These are phyloP conservation scores for Bos javanicus DNA, from an alignment of 2,113 vertebrate genomes.

Conservation along the genomic window DNA sequence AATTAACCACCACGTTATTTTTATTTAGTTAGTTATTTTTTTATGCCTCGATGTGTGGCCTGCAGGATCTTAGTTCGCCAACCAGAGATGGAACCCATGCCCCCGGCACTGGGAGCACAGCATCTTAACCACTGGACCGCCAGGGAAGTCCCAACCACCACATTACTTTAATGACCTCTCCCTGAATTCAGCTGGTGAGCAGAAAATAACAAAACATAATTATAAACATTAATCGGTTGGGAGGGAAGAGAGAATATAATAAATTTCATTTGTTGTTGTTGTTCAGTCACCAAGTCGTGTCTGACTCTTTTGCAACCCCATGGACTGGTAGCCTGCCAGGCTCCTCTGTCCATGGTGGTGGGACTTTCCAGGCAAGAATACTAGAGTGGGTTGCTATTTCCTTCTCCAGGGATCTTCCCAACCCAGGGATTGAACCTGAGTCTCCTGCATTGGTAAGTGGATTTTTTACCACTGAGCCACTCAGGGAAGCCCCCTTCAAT, in stretches of 20 bases:
- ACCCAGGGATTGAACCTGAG: neutral
- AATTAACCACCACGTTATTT: neutral
- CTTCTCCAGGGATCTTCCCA: neutral
- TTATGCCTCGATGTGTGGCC: neutral
- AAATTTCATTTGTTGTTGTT: neutral
- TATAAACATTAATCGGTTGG: neutral
- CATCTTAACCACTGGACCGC: neutral
- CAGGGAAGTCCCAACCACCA: neutral
- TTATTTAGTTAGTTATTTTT: neutral
- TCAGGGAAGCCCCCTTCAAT: neutral
- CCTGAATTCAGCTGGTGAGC: neutral
- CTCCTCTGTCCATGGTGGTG: neutral
- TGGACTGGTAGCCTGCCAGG: neutral
- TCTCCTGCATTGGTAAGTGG: neutral
- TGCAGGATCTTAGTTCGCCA: neutral
- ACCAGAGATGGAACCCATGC: neutral
- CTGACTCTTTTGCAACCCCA: accelerated
- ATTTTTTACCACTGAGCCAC: neutral
- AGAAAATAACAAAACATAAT: neutral
- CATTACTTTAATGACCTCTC: neutral
- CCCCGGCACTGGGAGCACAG: neutral
- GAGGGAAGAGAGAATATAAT: neutral
- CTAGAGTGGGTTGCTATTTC: neutral
- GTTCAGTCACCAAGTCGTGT: neutral
- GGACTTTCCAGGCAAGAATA: neutral